Evolutionary conservation across 2,113 vertebrate genomes (phyloP), one percentile per base, ranked within the genome.

Genomic region (Oxyruncus cristatus): DNA sequence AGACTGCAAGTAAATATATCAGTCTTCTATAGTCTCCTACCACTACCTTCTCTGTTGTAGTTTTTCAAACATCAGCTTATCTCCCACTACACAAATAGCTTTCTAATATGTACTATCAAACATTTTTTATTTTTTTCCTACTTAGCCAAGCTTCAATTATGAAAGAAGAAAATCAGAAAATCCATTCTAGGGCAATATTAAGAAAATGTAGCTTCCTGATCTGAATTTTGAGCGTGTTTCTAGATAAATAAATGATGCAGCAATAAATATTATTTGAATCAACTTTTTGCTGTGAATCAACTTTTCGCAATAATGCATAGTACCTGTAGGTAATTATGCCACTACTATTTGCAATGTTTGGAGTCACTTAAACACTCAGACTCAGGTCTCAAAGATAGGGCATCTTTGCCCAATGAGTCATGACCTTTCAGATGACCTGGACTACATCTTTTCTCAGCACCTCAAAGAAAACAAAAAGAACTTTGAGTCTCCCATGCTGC

Each of bases 51-150:
- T 59, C 59, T 66, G 37, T 6, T 95, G 21, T 15, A 11, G 66
- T 93, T 95, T 95, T 96, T 70, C 73, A 87, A 42, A 33, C 35
- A 59, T 32, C 18, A 32, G 14, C 66, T 93, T 84, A 92, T 91
- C 59, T 94, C 20, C 17, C n/a, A 21, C 19, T 90, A 42, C 56
- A 59, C 70, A 81, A 23, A 74, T 8, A 61, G 50, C 20, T 94
- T 67, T 59, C 77, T 73, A 71, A 37, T 35, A 71, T 7, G 19
- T 88, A 59, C 37, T 39, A 27, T 47, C 27, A 49, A 73, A 59
- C 6, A 67, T 7, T 5, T 74, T 66, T 66, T 66, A 17, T 42
- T 63, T 79, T 76, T 75, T 41, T 33, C 30, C 37, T 59, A 14
- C 73, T 88, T 63, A 86, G 39, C 26, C 59, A 85, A 88, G 19